phyloP scores from a whole-genome alignment of 2,113 vertebrate genomes.

The Cyprinodon variegatus region DNA sequence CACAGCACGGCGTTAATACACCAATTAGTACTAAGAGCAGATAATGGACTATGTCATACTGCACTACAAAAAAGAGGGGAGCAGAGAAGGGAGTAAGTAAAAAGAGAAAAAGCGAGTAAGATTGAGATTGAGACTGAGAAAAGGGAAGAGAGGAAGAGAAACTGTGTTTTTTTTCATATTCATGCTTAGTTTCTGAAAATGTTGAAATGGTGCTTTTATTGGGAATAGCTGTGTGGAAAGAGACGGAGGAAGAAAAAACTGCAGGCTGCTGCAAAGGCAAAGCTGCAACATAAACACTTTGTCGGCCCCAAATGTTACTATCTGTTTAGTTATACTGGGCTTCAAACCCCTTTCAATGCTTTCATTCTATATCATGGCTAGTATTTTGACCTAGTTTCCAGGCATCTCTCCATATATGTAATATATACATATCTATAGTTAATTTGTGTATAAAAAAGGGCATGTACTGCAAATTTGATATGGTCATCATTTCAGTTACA shows the following conservation, averaged over 20 bases:
- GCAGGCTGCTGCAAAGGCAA: constrained; percentile 62
- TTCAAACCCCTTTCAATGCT: constrained; percentile 57
- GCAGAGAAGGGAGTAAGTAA: constrained; percentile 52
- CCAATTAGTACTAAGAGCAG: constrained; percentile 85
- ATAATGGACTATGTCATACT: constrained; percentile 84
- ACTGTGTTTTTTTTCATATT: constrained; percentile 35
- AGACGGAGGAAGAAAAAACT: constrained; percentile 52
- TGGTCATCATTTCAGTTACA: not conserved
- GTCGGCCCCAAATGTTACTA: constrained; percentile 53
- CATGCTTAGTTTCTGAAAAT: constrained; percentile 64
- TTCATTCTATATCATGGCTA: constrained; percentile 43
- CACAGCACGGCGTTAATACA: constrained; percentile 82
- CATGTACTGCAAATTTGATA: constrained; percentile 7
- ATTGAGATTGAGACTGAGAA: constrained; percentile 42
- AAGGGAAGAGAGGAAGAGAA: constrained; percentile 22
- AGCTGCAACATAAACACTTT: constrained; percentile 66
- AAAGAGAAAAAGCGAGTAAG: constrained; percentile 51
- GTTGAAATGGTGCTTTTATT: constrained; percentile 61
- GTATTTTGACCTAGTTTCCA: constrained; percentile 27
- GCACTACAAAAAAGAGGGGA: constrained; percentile 69
- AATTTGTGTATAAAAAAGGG: constrained; percentile 11
- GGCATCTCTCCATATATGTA: constrained; percentile 28
- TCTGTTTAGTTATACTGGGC: constrained; percentile 61
- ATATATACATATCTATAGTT: constrained; percentile 13
- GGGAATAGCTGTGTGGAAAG: constrained; percentile 58